A percentile compares a stretch with the other conserved stretches of the same genome.
phyloP scores from a whole-genome alignment of 2,113 vertebrate genomes.

The Monopterus albus region DNA sequence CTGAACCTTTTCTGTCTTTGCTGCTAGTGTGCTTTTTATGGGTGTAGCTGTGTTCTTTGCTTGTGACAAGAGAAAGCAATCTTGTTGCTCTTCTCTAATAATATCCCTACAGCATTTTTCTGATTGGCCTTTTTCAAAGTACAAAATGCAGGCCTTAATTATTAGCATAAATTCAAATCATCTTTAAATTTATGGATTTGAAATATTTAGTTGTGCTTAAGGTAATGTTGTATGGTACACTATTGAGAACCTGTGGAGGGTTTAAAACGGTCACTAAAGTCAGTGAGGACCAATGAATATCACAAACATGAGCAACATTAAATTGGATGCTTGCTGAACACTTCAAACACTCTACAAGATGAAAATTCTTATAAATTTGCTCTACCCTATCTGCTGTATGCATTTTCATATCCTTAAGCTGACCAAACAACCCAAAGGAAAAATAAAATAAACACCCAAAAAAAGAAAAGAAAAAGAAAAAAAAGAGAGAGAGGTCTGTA shows the following conservation, averaged over 20 bases:
- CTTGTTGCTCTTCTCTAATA: neutral
- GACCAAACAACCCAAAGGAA: slow-evolving; percentile 26
- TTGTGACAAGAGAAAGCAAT: neutral
- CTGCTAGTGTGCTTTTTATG: slow-evolving; percentile 12
- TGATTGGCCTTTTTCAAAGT: neutral
- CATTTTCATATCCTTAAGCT: slow-evolving; percentile 27
- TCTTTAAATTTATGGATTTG: neutral
- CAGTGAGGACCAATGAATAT: neutral
- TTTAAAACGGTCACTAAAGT: neutral
- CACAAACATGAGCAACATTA: neutral
- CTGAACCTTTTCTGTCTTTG: neutral
- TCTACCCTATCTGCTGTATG: slow-evolving; percentile 28
- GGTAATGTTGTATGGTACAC: too few relatives aligned
- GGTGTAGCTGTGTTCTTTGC: slow-evolving; percentile 1
- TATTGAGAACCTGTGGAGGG: neutral
- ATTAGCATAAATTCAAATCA: neutral
- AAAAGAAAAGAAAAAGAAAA: too few relatives aligned
- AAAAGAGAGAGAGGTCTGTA: slow-evolving; percentile 27
- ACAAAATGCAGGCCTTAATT: neutral
- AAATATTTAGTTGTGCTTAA: neutral
- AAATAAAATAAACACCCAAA: slow-evolving; percentile 21
- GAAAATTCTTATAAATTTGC: slow-evolving; percentile 6
- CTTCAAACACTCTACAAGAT: slow-evolving; percentile 16
- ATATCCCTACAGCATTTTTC: slow-evolving; percentile 5
- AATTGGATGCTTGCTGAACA: neutral